These are phyloP conservation scores for Laterallus jamaicensis DNA, from an alignment of 2,113 vertebrate genomes.

Conservation along the genomic window DNA sequence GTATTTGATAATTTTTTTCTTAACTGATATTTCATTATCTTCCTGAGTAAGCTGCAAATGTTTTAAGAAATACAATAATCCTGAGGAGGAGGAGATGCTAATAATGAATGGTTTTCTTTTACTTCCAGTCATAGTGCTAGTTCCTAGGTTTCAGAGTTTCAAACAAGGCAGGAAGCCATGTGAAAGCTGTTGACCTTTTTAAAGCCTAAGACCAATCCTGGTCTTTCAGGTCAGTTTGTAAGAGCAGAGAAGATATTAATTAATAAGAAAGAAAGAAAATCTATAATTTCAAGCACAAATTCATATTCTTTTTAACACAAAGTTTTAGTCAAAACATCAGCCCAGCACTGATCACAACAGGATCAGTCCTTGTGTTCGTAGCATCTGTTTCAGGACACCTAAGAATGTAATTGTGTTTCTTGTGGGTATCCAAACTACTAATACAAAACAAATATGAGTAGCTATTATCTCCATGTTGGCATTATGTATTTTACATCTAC, in stretches of 20 bases:
- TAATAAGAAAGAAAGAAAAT: background rate
- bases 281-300: background rate
- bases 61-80: background rate
- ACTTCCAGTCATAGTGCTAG: background rate
- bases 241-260: background rate
- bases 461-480: slow-evolving; percentile 26
- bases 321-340: background rate
- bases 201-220: background rate
- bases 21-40: background rate
- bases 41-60: background rate
- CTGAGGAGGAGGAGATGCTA: background rate
- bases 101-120: background rate
- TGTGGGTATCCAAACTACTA: background rate
- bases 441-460: background rate
- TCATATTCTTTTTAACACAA: background rate
- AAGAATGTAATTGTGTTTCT: background rate
- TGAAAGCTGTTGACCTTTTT: background rate
- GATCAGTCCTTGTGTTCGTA: background rate
- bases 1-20: background rate
- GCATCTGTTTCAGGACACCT: background rate
- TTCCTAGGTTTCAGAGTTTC: background rate
- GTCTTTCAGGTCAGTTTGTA: background rate
- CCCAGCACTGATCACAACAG: rapidly evolving
- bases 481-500: slow-evolving; percentile 9
- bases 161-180: background rate